A percentile compares a stretch with the other conserved stretches of the same genome.
Evolutionary conservation across 2,113 vertebrate genomes (phyloP).

Genomic region (Oceanites oceanicus): DNA sequence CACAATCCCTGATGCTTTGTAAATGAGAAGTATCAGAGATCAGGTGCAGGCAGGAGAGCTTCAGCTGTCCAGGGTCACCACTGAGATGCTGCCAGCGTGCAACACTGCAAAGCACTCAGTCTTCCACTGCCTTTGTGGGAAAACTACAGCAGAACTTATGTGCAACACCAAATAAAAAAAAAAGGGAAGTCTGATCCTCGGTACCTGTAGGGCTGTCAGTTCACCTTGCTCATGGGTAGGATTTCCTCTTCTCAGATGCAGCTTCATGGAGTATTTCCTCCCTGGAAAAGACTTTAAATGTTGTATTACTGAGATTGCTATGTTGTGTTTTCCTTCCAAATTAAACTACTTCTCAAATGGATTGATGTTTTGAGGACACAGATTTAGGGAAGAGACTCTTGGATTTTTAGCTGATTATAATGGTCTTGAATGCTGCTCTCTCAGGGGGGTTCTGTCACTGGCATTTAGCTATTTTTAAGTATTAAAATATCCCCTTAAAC

Average conservation of each 20-base stretch:
- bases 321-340: neutral
- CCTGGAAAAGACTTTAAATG: neutral
- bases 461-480: neutral
- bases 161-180: neutral
- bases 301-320: neutral
- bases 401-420: neutral
- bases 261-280: neutral
- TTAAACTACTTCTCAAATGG: neutral
- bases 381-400: neutral
- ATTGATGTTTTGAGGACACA: neutral
- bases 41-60: neutral
- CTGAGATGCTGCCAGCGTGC: neutral
- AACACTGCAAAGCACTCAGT: rapidly evolving
- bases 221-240: neutral
- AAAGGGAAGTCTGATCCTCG: neutral
- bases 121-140: neutral
- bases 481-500: neutral
- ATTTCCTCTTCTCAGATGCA: neutral
- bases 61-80: neutral
- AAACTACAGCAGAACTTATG: neutral
- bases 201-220: neutral
- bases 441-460: neutral
- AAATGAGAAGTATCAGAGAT: neutral
- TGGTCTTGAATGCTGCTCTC: neutral
- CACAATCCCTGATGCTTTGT: neutral